Percentiles rank a stretch among this genome's conserved stretches.
phyloP scores from a whole-genome alignment of 2,797 vertebrate genomes.

The Sarcophilus harrisii region DNA sequence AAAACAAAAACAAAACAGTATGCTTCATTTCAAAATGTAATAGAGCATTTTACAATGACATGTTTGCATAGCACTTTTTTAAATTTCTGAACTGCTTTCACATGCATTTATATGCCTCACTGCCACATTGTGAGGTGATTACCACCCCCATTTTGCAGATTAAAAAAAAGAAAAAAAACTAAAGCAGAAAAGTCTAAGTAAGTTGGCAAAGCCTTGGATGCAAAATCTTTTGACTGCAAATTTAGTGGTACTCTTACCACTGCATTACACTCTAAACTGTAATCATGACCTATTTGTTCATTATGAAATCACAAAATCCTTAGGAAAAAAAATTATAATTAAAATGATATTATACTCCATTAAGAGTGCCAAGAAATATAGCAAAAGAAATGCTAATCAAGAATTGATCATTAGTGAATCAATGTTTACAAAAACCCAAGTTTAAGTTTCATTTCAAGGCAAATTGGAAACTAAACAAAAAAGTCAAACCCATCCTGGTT shows the following conservation, averaged over 20 bases:
- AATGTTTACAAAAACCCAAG: not conserved
- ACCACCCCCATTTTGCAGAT: not conserved
- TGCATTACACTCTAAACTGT: slow-evolving; percentile 28
- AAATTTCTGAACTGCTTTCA: not conserved
- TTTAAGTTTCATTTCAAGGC: slow-evolving; percentile 55
- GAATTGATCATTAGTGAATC: slow-evolving; percentile 17
- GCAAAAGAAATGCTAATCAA: slow-evolving; percentile 44
- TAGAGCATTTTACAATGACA: not conserved
- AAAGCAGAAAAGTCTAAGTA: not conserved
- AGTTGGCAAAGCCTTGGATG: not conserved
- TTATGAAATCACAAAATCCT: slow-evolving; percentile 12
- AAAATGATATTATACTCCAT: slow-evolving; percentile 27
- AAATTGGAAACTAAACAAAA: slow-evolving; percentile 59
- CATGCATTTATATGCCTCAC: not conserved
- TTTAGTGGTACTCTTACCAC: not conserved
- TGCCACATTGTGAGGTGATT: not conserved
- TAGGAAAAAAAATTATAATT: slow-evolving; percentile 39
- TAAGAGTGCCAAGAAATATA: slow-evolving; percentile 46
- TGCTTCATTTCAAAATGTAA: slow-evolving; percentile 1
- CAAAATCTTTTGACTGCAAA: not conserved
- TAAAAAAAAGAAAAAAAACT: not conserved
- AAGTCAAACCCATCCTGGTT: slow-evolving; percentile 42
- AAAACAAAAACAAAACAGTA: too few relatives aligned
- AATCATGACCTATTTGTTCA: slow-evolving; percentile 49
- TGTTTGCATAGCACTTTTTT: not conserved